Evolutionary conservation across 2,797 vertebrate genomes (phyloP).

Genomic region (Limosa lapponica): DNA sequence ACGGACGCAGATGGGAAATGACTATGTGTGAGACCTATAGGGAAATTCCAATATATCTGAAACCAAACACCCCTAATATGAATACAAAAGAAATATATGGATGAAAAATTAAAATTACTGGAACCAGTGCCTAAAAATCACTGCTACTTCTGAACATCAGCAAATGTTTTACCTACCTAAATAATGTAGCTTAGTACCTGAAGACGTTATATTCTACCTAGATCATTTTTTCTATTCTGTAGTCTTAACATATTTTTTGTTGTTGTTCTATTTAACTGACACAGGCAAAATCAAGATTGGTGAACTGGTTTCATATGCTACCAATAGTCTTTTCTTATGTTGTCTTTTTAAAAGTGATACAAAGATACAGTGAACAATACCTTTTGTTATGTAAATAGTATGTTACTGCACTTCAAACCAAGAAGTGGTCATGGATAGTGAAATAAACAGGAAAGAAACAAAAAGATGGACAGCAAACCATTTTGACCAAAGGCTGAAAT

Average conservation of each 20-base stretch:
- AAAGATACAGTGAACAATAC: not conserved
- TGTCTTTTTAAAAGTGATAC: not conserved
- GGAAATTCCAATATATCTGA: not conserved
- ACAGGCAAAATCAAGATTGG: not conserved
- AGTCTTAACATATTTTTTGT: not conserved
- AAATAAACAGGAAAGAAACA: conserved; percentile 15
- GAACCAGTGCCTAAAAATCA: not conserved
- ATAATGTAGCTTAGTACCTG: fast-evolving
- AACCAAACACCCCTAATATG: not conserved
- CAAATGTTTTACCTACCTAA: not conserved
- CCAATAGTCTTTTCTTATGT: not conserved
- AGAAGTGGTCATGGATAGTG: not conserved
- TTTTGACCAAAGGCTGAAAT: not conserved
- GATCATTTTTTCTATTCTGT: not conserved
- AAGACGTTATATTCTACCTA: not conserved
- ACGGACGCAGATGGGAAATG: not conserved
- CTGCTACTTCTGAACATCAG: not conserved
- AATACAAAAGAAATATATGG: not conserved
- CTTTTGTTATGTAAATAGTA: conserved; percentile 14
- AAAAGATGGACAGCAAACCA: not conserved
- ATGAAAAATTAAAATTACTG: not conserved
- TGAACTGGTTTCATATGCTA: not conserved
- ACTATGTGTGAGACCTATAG: not conserved
- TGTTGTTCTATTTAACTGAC: not conserved
- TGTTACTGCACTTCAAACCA: not conserved